Evolutionary conservation across 2,888 invertebrate genomes (phyloP).

Genomic region (Congeria kusceri): DNA sequence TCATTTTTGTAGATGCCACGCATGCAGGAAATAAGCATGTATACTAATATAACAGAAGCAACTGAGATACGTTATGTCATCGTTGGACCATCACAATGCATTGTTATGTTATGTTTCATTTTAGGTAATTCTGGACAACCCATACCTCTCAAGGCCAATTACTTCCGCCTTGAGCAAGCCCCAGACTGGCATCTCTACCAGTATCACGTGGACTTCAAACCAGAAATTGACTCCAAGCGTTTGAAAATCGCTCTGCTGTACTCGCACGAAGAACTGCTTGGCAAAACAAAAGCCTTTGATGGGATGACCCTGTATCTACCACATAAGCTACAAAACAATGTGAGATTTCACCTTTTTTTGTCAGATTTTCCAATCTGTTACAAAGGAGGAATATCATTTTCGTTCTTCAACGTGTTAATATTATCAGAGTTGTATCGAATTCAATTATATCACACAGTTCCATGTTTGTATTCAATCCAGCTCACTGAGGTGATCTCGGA

Average conservation of each 20-base stretch:
- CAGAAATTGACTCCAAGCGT: constrained; percentile 78
- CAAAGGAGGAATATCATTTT: not conserved
- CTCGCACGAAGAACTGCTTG: constrained; percentile 75
- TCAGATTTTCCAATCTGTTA: not conserved
- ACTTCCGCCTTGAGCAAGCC: constrained; percentile 74
- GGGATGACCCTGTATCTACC: constrained; percentile 82
- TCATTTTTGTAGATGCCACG: too few relatives aligned
- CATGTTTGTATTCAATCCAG: constrained; percentile 48
- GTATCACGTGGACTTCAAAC: constrained; percentile 82
- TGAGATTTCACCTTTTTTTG: constrained; percentile 5
- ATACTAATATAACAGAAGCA: too few relatives aligned
- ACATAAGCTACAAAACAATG: constrained; percentile 74
- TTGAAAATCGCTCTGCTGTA: constrained; percentile 78
- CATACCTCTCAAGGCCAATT: constrained; percentile 76
- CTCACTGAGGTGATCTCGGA: constrained; percentile 72
- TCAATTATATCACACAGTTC: too few relatives aligned
- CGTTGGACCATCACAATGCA: too few relatives aligned
- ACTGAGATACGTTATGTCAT: too few relatives aligned
- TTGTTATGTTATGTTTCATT: constrained; percentile 13
- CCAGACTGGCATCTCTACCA: constrained; percentile 54
- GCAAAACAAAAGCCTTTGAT: constrained; percentile 81
- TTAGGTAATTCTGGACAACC: constrained; percentile 76
- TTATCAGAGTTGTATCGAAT: too few relatives aligned
- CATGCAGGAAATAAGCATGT: too few relatives aligned
- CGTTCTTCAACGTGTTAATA: too few relatives aligned